Conservation (phyloP, 2,113 vertebrate genomes). For the Hystrix brachyura region DNA sequence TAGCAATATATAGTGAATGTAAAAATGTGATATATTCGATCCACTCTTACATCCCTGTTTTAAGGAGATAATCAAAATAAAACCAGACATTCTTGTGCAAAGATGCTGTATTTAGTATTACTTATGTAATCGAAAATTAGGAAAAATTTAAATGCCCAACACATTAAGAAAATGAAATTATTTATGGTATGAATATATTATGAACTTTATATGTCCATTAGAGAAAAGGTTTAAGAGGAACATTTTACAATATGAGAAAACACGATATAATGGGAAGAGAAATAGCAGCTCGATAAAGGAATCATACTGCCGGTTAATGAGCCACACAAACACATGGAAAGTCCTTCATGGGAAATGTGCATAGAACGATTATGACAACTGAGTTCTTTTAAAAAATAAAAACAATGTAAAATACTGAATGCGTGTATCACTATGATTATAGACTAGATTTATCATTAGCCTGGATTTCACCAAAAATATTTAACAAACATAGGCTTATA, state of each 20-base stretch:
- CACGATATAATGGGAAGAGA: not conserved
- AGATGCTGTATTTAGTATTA: not conserved
- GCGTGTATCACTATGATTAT: not conserved
- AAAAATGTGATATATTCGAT: not conserved
- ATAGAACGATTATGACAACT: not conserved
- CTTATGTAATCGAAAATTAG: not conserved
- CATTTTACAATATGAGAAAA: not conserved
- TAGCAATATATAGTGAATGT: not conserved
- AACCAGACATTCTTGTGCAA: not conserved
- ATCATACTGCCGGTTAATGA: not conserved
- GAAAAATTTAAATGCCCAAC: not conserved
- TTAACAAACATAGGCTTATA: not conserved
- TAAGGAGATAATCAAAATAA: constrained; percentile 9
- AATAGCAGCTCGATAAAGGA: not conserved
- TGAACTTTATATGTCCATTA: not conserved
- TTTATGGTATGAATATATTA: not conserved
- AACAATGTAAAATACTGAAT: not conserved
- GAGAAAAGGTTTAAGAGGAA: not conserved
- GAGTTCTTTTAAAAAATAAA: not conserved
- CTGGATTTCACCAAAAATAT: not conserved
- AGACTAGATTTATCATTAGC: not conserved
- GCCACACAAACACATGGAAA: not conserved
- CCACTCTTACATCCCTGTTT: not conserved
- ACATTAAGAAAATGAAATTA: not conserved
- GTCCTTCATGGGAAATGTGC: not conserved